A percentile compares a stretch with the other conserved stretches of the same genome.
phyloP scores from a whole-genome alignment of 2,797 vertebrate genomes.

The Sebastes cheni region DNA sequence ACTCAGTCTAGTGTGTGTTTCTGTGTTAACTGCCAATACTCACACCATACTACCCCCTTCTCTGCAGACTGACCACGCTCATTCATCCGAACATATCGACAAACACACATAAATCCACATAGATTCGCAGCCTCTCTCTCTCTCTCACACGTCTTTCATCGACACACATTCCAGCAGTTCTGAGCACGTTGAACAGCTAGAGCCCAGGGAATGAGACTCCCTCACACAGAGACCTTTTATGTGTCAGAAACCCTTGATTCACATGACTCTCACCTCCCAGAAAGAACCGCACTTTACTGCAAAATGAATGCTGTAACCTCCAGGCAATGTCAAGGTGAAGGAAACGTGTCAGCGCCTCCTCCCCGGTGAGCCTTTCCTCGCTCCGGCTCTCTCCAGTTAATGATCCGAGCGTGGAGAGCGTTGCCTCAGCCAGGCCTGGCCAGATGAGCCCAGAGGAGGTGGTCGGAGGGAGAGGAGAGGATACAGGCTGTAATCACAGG shows the following conservation, averaged over 20 bases:
- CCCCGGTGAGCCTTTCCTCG: conserved; percentile 57
- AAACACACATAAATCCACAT: neutral
- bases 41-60: neutral
- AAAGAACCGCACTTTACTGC: conserved; percentile 46
- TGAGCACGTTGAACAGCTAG: conserved; percentile 14
- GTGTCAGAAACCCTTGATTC: conserved; percentile 59
- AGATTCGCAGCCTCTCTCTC: conserved; percentile 9
- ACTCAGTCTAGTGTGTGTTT: conserved; percentile 10
- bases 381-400: conserved; percentile 67
- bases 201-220: conserved; percentile 43
- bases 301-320: conserved; percentile 69
- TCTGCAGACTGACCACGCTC: neutral
- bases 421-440: conserved; percentile 48
- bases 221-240: conserved; percentile 56
- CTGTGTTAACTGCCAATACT: conserved; percentile 1
- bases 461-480: conserved; percentile 29
- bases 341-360: conserved; percentile 65
- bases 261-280: conserved; percentile 53
- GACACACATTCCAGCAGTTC: conserved; percentile 45
- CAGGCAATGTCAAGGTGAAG: conserved; percentile 79
- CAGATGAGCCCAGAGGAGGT: conserved; percentile 72
- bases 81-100: conserved; percentile 1
- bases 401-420: conserved; percentile 60
- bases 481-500: conserved; percentile 76
- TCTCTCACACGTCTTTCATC: conserved; percentile 23